Evolutionary conservation across 2,797 vertebrate genomes (phyloP).

Genomic region (Pagetopsis macropterus): DNA sequence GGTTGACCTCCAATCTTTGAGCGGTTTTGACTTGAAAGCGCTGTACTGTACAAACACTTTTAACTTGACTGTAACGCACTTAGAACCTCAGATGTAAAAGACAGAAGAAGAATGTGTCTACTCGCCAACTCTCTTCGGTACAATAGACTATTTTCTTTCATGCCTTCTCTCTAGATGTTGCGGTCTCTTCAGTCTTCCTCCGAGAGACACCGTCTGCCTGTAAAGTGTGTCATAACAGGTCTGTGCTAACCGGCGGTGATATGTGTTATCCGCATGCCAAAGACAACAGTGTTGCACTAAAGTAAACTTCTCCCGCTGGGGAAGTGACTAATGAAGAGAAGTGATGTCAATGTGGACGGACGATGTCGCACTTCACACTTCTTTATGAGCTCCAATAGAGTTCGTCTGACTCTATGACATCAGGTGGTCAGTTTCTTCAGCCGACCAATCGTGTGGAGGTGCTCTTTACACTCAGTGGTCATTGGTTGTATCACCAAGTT

Average conservation of each 20-base stretch:
- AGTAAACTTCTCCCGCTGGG: slow-evolving; percentile 56
- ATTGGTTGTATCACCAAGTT: not conserved
- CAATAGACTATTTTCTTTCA: slow-evolving; percentile 11
- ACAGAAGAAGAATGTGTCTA: too few relatives aligned
- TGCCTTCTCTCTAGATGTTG: slow-evolving; percentile 26
- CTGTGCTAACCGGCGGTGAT: slow-evolving; percentile 57
- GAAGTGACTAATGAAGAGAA: slow-evolving; percentile 55
- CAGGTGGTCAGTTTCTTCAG: slow-evolving; percentile 47
- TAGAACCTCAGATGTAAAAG: too few relatives aligned
- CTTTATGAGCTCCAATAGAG: slow-evolving; percentile 36
- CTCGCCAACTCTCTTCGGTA: not conserved
- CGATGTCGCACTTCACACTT: slow-evolving; percentile 51
- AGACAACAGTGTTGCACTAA: slow-evolving; percentile 66
- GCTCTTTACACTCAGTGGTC: not conserved
- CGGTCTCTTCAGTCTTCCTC: slow-evolving; percentile 35
- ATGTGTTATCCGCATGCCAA: slow-evolving; percentile 67
- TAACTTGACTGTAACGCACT: too few relatives aligned
- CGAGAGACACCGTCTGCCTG: slow-evolving; percentile 44
- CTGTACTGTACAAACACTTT: too few relatives aligned
- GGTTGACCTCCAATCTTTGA: too few relatives aligned
- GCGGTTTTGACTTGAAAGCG: too few relatives aligned
- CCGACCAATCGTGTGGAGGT: slow-evolving; percentile 13
- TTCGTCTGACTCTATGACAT: slow-evolving; percentile 58
- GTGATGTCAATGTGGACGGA: slow-evolving; percentile 62
- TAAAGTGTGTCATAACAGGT: slow-evolving; percentile 55